A percentile compares a stretch with the other conserved stretches of the same genome.
These are phyloP conservation scores for Ectropis grisescens DNA, from an alignment of 1,140 invertebrate genomes.

Conservation along the genomic window DNA sequence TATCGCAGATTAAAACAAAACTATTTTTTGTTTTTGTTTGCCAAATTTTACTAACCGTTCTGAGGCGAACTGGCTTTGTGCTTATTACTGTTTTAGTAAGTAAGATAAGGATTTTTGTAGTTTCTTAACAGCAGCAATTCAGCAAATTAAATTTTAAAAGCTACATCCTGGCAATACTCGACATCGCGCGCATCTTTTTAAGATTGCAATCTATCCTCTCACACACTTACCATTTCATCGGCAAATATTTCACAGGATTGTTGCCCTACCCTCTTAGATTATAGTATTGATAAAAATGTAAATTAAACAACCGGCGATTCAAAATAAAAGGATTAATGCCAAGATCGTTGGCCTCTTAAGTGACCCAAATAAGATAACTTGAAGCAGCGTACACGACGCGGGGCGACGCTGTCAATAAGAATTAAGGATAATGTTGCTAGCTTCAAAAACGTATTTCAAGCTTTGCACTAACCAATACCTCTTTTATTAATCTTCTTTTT, in stretches of 20 bases:
- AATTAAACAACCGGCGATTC: slow-evolving; percentile 40
- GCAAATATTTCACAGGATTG: slow-evolving; percentile 53
- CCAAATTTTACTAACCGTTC: no score
- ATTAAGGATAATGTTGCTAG: slow-evolving; percentile 58
- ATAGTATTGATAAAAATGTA: slow-evolving; percentile 53
- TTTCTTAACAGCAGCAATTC: no score
- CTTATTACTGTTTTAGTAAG: no score
- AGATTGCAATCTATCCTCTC: slow-evolving; percentile 35
- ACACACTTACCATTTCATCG: slow-evolving; percentile 45
- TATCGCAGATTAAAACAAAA: no score
- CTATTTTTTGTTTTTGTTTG: no score
- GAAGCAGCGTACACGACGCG: slow-evolving; percentile 33
- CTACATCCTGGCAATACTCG: no score
- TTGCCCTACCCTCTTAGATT: slow-evolving; percentile 43
- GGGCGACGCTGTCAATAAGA: slow-evolving; percentile 44
- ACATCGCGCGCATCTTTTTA: no score
- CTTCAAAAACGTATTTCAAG: slow-evolving; percentile 25
- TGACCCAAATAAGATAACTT: slow-evolving; percentile 62
- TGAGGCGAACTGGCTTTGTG: no score
- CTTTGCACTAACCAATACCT: no score
- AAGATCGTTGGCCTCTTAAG: slow-evolving; percentile 48
- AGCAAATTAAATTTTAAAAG: no score
- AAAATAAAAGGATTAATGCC: slow-evolving; percentile 51
- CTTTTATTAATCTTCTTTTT: no score
- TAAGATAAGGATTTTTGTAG: no score